Evolutionary conservation across 2,797 vertebrate genomes (phyloP).

Genomic region (Pyrrhura leucotis): DNA sequence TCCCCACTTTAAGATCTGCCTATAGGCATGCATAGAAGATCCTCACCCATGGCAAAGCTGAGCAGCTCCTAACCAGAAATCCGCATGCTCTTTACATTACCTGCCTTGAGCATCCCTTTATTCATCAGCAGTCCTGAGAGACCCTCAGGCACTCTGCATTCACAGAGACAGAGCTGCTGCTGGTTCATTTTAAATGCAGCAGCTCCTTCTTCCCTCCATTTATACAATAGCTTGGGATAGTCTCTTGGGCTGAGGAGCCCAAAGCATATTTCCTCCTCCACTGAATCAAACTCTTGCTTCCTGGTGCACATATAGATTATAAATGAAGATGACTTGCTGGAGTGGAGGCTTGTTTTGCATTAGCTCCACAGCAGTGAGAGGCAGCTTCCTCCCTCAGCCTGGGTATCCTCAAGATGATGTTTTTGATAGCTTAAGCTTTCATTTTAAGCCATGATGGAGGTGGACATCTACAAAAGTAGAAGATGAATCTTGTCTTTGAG

Average conservation of each 20-base stretch:
- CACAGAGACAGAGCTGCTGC: background rate
- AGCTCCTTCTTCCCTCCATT: background rate
- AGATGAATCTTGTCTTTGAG: background rate
- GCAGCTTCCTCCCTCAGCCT: background rate
- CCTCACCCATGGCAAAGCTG: background rate
- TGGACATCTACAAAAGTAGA: background rate
- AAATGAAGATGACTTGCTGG: background rate
- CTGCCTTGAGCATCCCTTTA: background rate
- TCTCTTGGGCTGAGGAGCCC: background rate
- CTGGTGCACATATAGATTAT: background rate
- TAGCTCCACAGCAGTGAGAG: background rate
- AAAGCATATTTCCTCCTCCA: background rate
- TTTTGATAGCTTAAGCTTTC: background rate
- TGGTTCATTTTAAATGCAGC: background rate
- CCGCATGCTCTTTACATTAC: background rate
- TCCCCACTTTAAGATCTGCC: background rate
- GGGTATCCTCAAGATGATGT: background rate
- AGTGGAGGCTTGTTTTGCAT: background rate
- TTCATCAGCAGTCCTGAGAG: background rate
- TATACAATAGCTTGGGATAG: background rate
- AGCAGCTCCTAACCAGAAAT: background rate
- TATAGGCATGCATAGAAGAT: background rate
- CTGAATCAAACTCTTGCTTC: background rate
- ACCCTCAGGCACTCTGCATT: background rate
- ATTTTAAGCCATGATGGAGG: background rate